Evolutionary conservation across 2,113 vertebrate species (phyloP).

Genomic region (Sialia sialis): DNA sequence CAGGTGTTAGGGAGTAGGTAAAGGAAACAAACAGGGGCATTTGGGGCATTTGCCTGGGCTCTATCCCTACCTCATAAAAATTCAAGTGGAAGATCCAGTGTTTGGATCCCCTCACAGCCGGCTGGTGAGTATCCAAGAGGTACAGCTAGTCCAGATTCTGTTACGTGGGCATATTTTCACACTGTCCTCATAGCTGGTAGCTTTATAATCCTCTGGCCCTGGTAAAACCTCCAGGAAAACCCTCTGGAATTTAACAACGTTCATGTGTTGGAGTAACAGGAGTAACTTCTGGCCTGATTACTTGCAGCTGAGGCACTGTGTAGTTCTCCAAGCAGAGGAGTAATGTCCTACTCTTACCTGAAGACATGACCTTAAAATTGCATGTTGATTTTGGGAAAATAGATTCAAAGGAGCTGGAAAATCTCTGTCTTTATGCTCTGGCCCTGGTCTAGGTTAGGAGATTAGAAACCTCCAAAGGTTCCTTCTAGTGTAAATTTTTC

Average conservation of each 20-base stretch:
- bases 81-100: not conserved
- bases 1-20: not conserved
- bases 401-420: not conserved
- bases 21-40: not conserved
- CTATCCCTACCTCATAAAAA: not conserved
- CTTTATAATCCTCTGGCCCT: constrained; percentile 15
- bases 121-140: constrained; percentile 9
- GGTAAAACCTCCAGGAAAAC: not conserved
- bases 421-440: not conserved
- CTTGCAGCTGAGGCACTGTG: not conserved
- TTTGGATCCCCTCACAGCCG: not conserved
- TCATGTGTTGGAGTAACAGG: not conserved
- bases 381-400: not conserved
- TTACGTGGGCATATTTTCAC: not conserved
- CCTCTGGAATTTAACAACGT: not conserved
- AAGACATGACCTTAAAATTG: not conserved
- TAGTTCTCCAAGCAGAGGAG: not conserved
- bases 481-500: not conserved
- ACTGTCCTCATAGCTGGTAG: not conserved
- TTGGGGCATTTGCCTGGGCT: not conserved
- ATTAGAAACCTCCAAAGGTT: not conserved
- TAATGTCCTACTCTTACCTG: not conserved
- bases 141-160: not conserved
- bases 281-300: not conserved
- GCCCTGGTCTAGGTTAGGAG: not conserved